These are phyloP conservation scores for Drosophila tripunctata DNA, from an alignment of 2,888 invertebrate genomes.

Conservation along the genomic window DNA sequence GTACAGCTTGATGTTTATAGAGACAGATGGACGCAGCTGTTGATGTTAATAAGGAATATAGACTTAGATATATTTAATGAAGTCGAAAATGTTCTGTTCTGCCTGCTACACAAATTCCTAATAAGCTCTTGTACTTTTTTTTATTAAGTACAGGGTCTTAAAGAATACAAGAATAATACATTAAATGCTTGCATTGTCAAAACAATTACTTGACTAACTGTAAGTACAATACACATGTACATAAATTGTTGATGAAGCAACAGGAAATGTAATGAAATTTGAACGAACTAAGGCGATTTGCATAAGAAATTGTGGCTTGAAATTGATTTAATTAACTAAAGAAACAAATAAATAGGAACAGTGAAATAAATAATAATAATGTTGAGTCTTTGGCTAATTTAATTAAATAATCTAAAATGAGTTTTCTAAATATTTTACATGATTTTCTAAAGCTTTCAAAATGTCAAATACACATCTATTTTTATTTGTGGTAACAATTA, in stretches of 20 bases:
- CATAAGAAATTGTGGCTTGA: slow-evolving; percentile 16
- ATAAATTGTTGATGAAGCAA: slow-evolving; percentile 7
- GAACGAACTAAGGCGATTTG: slow-evolving; percentile 16
- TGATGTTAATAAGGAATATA: too few relatives aligned
- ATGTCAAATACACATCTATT: neutral
- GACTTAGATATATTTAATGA: too few relatives aligned
- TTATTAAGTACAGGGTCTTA: too few relatives aligned
- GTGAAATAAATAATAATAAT: neutral
- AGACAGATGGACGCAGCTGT: too few relatives aligned
- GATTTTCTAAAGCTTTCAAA: neutral
- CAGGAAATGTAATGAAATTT: slow-evolving; percentile 11
- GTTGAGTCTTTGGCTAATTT: neutral
- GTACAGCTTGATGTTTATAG: too few relatives aligned
- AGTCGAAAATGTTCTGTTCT: too few relatives aligned
- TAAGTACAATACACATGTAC: neutral
- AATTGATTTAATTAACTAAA: slow-evolving; percentile 16
- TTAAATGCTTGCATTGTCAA: neutral
- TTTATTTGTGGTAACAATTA: neutral
- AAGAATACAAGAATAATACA: neutral
- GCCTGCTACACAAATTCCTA: too few relatives aligned
- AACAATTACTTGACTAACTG: neutral
- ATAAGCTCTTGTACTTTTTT: too few relatives aligned
- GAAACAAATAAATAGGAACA: neutral
- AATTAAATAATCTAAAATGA: neutral
- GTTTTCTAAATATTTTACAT: neutral